phyloP scores from a whole-genome alignment of 2,888 invertebrate genomes.

The Volucella inanis region DNA sequence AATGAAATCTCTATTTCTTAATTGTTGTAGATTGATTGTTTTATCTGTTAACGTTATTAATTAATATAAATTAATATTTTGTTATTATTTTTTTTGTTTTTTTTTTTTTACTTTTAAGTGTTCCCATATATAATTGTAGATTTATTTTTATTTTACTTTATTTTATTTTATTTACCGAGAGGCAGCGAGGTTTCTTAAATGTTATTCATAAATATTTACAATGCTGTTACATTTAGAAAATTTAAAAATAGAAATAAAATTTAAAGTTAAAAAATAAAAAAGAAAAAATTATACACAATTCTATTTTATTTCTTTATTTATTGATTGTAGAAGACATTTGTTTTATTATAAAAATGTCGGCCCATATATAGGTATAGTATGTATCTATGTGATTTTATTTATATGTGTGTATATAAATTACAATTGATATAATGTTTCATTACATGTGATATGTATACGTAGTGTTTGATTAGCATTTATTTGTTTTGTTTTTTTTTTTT shows the following conservation, averaged over 20 bases:
- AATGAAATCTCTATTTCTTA: conserved; percentile 54
- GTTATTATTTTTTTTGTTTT: too few species aligned
- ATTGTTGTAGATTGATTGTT: conserved; percentile 33
- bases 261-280: conserved; percentile 50
- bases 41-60: conserved; percentile 41
- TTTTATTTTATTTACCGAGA: conserved; percentile 79
- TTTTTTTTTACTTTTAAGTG: conserved; percentile 42
- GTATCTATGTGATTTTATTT: conserved; percentile 19
- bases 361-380: too few species aligned
- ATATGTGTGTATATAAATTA: conserved; percentile 38
- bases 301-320: conserved; percentile 34
- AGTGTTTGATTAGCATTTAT: conserved; percentile 50
- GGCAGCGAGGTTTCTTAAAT: conserved; percentile 81
- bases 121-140: conserved; percentile 62
- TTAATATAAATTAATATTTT: conserved; percentile 61
- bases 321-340: conserved; percentile 12
- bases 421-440: conserved; percentile 56
- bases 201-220: conserved; percentile 72
- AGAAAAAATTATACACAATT: conserved; percentile 70
- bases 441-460: conserved; percentile 62
- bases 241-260: background rate
- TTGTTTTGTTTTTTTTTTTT: conserved; percentile 13
- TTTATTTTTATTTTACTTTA: conserved; percentile 5
- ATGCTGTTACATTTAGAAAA: conserved; percentile 5
- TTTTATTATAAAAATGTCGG: conserved; percentile 7